Percentiles rank a stretch among this genome's conserved stretches.
phyloP scores from a whole-genome alignment of 2,888 invertebrate species.

The Boloria euphrosyne region DNA sequence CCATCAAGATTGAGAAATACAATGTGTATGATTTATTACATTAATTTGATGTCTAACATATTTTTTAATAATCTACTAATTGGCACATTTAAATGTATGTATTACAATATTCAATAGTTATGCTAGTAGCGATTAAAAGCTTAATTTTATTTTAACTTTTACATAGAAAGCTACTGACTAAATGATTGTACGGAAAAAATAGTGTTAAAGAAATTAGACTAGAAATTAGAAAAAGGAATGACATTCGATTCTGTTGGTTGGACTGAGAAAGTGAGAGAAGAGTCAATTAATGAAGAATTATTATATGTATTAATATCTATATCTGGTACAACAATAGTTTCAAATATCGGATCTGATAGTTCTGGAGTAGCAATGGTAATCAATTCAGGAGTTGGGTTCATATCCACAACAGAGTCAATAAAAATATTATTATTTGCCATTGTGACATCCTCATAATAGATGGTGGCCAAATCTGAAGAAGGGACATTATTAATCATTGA shows the following conservation, averaged over 20 bases:
- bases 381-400: not conserved
- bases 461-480: not conserved
- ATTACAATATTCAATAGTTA: too few relatives aligned
- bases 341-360: too few relatives aligned
- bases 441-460: not conserved
- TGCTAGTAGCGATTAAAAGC: too few relatives aligned
- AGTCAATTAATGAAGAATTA: not conserved
- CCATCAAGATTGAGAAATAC: too few relatives aligned
- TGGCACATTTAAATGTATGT: too few relatives aligned
- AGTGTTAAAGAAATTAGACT: not conserved
- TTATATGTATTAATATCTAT: too few relatives aligned
- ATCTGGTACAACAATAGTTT: too few relatives aligned
- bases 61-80: too few relatives aligned
- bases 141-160: not conserved
- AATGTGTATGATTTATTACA: too few relatives aligned
- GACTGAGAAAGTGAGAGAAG: not conserved
- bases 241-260: not conserved
- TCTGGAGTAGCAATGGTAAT: too few relatives aligned
- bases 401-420: not conserved
- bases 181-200: not conserved
- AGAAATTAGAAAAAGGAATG: constrained; percentile 1
- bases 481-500: not conserved
- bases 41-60: too few relatives aligned
- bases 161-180: not conserved
- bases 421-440: not conserved